A percentile compares a stretch with the other conserved stretches of the same genome.
phyloP scores from a whole-genome alignment of 2,113 vertebrate species.

The Nymphicus hollandicus region DNA sequence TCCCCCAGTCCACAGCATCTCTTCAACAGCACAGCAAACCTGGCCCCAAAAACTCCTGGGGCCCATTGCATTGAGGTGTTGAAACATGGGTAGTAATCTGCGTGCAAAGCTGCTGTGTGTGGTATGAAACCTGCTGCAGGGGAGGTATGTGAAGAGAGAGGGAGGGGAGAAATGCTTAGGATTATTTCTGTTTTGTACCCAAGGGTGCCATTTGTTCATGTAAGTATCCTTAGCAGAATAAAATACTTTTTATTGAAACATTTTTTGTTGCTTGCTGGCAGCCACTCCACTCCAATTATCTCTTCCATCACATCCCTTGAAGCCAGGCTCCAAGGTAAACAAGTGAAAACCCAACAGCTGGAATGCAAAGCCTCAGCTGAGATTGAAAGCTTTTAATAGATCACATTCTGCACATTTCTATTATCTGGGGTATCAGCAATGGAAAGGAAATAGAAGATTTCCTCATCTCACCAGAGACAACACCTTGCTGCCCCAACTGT shows the following conservation, averaged over 20 bases:
- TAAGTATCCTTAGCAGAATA: slow-evolving; percentile 28
- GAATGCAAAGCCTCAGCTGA: slow-evolving; percentile 45
- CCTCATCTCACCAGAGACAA: slow-evolving; percentile 27
- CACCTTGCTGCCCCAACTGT: not conserved
- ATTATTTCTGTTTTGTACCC: slow-evolving; percentile 23
- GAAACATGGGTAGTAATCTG: not conserved
- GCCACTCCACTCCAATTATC: not conserved
- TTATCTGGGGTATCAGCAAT: not conserved
- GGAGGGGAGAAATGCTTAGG: not conserved
- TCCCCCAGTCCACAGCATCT: not conserved
- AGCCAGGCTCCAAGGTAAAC: slow-evolving; percentile 57
- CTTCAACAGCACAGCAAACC: not conserved
- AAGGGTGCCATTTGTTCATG: slow-evolving; percentile 26
- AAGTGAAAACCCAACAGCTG: slow-evolving; percentile 49
- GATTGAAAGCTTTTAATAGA: slow-evolving; percentile 4
- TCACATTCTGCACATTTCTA: slow-evolving; percentile 9
- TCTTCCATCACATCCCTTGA: not conserved
- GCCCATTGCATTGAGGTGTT: fast-evolving
- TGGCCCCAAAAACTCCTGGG: not conserved
- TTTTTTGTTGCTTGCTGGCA: slow-evolving; percentile 7
- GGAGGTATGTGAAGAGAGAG: not conserved
- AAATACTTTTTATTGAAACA: slow-evolving; percentile 38
- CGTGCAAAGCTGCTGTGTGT: fast-evolving
- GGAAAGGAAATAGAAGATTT: not conserved
- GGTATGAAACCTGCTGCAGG: slow-evolving; percentile 5